phyloP scores from a whole-genome alignment of 2,113 vertebrate species.

The Chamaea fasciata region DNA sequence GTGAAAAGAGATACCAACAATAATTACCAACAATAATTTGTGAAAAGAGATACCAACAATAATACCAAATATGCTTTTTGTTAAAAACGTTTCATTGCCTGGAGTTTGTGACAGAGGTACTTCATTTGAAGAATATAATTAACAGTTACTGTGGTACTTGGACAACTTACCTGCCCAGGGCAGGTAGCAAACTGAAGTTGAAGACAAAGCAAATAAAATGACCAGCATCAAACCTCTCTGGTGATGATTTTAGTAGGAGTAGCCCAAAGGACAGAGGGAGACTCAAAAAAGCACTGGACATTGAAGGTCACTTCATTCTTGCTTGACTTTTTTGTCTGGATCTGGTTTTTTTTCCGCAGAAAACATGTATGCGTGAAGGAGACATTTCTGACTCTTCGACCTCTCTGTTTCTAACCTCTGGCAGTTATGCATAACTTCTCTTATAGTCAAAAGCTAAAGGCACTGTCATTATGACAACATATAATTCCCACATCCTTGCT shows the following conservation, averaged over 20 bases:
- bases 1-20: not conserved
- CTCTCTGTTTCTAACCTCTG: not conserved
- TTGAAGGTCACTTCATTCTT: not conserved
- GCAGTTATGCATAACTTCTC: not conserved
- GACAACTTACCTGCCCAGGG: not conserved
- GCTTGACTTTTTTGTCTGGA: not conserved
- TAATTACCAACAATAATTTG: not conserved
- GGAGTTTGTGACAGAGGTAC: not conserved
- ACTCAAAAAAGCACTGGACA: not conserved
- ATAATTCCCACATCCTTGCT: not conserved
- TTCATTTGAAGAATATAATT: not conserved
- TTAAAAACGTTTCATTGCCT: not conserved
- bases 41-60: not conserved
- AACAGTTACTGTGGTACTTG: not conserved
- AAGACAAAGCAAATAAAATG: not conserved
- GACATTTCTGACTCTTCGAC: not conserved
- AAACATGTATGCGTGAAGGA: not conserved
- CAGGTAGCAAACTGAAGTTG: not conserved
- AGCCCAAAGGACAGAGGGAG: not conserved
- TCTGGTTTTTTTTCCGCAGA: not conserved
- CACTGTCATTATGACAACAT: slow-evolving; percentile 6
- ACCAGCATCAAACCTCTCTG: not conserved
- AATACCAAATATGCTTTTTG: not conserved
- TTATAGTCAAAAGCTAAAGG: not conserved
- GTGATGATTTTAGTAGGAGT: not conserved